Evolutionary conservation across 2,113 vertebrate species (phyloP).

Genomic region (Sarotherodon lohbergeri): DNA sequence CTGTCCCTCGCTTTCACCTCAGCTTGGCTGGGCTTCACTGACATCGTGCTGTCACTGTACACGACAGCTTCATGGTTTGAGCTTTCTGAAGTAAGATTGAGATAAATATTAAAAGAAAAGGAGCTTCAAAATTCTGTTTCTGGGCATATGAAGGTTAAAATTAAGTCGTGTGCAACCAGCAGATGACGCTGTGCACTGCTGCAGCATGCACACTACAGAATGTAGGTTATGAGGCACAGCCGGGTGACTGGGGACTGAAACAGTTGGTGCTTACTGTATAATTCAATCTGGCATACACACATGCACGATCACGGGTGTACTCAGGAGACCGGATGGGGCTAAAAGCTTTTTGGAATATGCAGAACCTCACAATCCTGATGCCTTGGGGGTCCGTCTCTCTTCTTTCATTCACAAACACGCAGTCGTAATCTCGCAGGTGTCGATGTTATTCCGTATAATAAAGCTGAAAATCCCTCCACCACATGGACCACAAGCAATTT

Average conservation of each 20-base stretch:
- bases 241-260: background rate
- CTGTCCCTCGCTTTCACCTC: background rate
- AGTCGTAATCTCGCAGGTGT: background rate
- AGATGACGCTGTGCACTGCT: constrained; percentile 34
- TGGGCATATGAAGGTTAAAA: background rate
- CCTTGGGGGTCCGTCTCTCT: background rate
- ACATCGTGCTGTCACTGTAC: background rate
- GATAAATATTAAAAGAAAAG: background rate
- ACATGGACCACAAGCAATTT: background rate
- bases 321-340: background rate
- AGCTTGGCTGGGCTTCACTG: background rate
- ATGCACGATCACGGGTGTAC: background rate
- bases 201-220: background rate
- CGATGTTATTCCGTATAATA: background rate
- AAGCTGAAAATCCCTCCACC: background rate
- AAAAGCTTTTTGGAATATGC: constrained; percentile 12
- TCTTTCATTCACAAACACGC: background rate
- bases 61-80: background rate
- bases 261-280: background rate
- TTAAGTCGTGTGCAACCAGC: background rate
- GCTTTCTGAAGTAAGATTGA: background rate
- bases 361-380: background rate
- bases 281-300: background rate
- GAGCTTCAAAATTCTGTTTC: background rate
- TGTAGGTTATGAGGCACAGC: constrained; percentile 14